A percentile compares a stretch with the other conserved stretches of the same genome.
Conservation (phyloP, 2,888 invertebrate genomes). For the Epistrophe eligans region DNA sequence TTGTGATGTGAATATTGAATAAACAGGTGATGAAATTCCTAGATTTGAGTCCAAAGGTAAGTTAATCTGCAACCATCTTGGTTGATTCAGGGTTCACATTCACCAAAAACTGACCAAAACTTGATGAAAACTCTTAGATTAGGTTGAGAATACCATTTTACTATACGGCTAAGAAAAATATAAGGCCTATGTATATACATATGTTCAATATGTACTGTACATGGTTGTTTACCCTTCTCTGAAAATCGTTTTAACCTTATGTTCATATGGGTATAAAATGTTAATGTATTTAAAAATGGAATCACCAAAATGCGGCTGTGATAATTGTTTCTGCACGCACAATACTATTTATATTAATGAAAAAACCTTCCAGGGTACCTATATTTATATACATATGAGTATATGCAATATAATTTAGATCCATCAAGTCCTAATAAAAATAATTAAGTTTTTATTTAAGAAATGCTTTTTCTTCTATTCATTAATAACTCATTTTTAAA, state of each 20-base stretch:
- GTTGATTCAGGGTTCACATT: neutral
- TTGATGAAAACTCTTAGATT: constrained; percentile 22
- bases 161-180: neutral
- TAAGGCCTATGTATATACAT: neutral
- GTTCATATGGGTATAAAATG: neutral
- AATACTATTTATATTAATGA: neutral
- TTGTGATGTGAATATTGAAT: constrained; percentile 57
- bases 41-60: constrained; percentile 34
- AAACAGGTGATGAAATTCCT: constrained; percentile 57
- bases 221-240: neutral
- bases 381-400: neutral
- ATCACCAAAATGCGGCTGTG: neutral
- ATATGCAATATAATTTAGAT: neutral
- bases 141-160: constrained; percentile 8
- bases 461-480: neutral
- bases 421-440: neutral
- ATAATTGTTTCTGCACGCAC: neutral
- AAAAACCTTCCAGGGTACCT: neutral
- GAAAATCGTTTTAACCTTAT: neutral
- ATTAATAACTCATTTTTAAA: neutral
- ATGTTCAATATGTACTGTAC: too few relatives aligned
- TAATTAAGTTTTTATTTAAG: neutral
- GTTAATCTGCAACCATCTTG: constrained; percentile 17
- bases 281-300: constrained; percentile 5
- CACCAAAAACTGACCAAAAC: constrained; percentile 57